Percentiles rank a stretch among this genome's conserved stretches.
phyloP scores from a whole-genome alignment of 2,797 vertebrate genomes.

The Euthynnus affinis region DNA sequence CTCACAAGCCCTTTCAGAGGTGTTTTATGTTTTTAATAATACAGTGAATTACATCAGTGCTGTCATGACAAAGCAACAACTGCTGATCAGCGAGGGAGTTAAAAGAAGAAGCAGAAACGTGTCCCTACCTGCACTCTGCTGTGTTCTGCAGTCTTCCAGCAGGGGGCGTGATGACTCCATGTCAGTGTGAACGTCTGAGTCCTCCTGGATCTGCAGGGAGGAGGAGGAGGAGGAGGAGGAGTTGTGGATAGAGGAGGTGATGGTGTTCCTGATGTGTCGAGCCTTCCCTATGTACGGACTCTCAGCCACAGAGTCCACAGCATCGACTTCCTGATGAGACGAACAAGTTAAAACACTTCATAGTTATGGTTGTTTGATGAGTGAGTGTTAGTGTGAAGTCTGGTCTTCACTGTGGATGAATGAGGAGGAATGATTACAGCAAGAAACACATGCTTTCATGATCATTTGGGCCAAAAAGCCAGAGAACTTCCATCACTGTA shows the following conservation, averaged over 20 bases:
- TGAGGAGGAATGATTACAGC: too few relatives aligned
- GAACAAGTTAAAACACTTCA: too few relatives aligned
- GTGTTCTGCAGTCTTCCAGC: not conserved
- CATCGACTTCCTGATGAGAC: conserved; percentile 2
- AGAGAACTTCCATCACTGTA: too few relatives aligned
- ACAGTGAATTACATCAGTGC: too few relatives aligned
- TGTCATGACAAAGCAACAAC: too few relatives aligned
- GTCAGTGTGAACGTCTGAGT: not conserved
- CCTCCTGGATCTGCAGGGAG: not conserved
- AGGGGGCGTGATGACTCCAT: not conserved
- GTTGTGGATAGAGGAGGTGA: not conserved
- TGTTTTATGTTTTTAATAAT: too few relatives aligned
- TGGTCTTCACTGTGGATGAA: too few relatives aligned
- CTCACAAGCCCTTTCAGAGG: too few relatives aligned
- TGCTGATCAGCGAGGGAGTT: not conserved
- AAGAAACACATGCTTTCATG: too few relatives aligned
- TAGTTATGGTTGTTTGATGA: not conserved
- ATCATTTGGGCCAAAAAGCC: too few relatives aligned
- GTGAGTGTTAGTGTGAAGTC: too few relatives aligned
- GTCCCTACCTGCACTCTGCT: conserved; percentile 9
- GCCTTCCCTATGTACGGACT: conserved; percentile 9
- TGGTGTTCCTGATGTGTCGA: conserved; percentile 4
- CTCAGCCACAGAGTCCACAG: conserved; percentile 11
- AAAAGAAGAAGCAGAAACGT: not conserved
- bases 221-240: not conserved